phyloP scores from a whole-genome alignment of 2,797 vertebrate species.

The Rallus crepitans region DNA sequence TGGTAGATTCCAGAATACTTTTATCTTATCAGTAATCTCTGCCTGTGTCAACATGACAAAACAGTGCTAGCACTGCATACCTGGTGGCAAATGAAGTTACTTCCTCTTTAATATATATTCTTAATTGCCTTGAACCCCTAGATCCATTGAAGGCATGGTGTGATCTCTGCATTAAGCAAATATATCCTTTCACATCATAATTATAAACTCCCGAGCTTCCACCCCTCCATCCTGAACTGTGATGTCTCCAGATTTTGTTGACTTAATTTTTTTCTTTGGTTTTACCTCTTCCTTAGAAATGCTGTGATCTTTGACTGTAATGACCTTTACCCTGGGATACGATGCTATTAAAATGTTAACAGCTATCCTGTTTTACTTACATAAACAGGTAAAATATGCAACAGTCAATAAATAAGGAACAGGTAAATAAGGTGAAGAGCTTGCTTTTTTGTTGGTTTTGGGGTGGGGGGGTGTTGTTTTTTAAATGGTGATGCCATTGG shows the following conservation, averaged over 20 bases:
- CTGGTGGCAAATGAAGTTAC: not conserved
- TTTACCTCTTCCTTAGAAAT: not conserved
- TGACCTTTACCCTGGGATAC: not conserved
- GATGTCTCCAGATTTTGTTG: not conserved
- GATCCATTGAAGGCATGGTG: not conserved
- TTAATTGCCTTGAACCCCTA: not conserved
- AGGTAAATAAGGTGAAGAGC: not conserved
- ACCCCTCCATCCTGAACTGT: not conserved
- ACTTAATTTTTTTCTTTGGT: not conserved
- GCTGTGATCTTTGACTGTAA: not conserved
- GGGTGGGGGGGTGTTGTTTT: not conserved
- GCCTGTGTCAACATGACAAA: not conserved
- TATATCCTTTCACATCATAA: not conserved
- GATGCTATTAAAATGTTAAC: not conserved
- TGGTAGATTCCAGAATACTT: not conserved
- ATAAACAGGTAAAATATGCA: not conserved
- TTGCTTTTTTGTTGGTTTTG: not conserved
- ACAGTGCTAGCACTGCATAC: not conserved
- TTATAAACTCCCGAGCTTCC: not conserved
- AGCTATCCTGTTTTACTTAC: conserved; percentile 19
- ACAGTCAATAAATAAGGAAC: not conserved
- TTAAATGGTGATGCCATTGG: not conserved
- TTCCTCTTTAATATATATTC: not conserved
- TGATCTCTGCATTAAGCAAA: not conserved
- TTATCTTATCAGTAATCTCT: conserved; percentile 23